phyloP scores from a whole-genome alignment of 2,888 invertebrate species.

The Andrena flavipes region DNA sequence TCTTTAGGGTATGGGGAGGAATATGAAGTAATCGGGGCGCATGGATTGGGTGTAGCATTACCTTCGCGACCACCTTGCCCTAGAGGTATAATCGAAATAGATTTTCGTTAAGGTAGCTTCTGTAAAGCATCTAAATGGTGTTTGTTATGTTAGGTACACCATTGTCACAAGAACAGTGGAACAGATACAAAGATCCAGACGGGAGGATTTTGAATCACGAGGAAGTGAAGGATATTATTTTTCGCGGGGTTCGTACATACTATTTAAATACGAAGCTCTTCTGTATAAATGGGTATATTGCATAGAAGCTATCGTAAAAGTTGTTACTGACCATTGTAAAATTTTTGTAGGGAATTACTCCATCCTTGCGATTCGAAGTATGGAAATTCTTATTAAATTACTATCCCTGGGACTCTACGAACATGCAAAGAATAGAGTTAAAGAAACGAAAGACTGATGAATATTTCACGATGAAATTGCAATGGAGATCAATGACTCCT shows the following conservation, averaged over 20 bases:
- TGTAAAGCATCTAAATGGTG: constrained; percentile 17
- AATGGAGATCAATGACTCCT: constrained; percentile 96
- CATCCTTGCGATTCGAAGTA: constrained; percentile 91
- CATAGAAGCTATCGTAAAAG: background rate
- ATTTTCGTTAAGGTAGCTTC: background rate
- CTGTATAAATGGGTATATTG: background rate
- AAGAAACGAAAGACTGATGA: constrained; percentile 92
- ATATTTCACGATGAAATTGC: constrained; percentile 97
- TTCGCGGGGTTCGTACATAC: constrained; percentile 91
- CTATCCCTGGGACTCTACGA: constrained; percentile 93
- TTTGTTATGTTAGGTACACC: constrained; percentile 87
- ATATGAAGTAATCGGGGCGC: constrained; percentile 90
- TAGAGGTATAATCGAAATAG: constrained; percentile 71
- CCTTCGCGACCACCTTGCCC: constrained; percentile 88
- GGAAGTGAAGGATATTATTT: constrained; percentile 93
- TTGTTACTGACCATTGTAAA: background rate
- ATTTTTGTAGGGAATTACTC: constrained; percentile 90
- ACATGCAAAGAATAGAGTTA: constrained; percentile 89
- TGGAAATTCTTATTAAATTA: constrained; percentile 98
- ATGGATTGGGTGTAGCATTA: constrained; percentile 86
- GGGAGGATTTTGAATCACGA: constrained; percentile 93
- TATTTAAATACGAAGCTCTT: constrained; percentile 4
- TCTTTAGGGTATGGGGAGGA: constrained; percentile 87
- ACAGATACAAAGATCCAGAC: constrained; percentile 91
- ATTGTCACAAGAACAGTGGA: constrained; percentile 92